Evolutionary conservation across 1,140 invertebrate species (phyloP).

Genomic region (Heliconius eleuchia): DNA sequence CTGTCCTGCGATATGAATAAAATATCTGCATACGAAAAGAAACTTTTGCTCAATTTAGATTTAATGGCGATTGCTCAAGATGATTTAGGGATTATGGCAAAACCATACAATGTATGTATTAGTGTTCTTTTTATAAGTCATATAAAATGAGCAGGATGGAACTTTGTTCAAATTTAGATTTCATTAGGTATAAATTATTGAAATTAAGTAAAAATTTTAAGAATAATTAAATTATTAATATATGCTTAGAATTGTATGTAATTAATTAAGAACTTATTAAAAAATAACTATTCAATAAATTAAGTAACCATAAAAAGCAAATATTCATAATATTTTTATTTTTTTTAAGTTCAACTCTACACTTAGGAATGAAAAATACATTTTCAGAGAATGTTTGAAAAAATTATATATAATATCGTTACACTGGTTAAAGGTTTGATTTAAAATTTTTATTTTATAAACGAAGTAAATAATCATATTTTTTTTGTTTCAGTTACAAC

Average conservation of each 20-base stretch:
- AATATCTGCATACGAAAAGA: conserved; percentile 86
- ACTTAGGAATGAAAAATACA: too few species aligned
- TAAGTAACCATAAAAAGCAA: too few species aligned
- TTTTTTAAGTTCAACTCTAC: too few species aligned
- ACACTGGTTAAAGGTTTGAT: background rate
- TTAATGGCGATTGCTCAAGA: conserved; percentile 93
- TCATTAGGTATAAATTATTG: too few species aligned
- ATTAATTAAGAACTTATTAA: too few species aligned
- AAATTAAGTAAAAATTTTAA: too few species aligned
- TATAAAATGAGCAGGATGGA: background rate
- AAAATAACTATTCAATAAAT: too few species aligned
- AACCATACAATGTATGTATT: conserved; percentile 54
- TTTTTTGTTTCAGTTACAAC: conserved; percentile 42
- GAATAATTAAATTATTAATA: too few species aligned
- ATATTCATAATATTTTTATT: too few species aligned
- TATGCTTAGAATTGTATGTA: too few species aligned
- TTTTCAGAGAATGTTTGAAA: background rate
- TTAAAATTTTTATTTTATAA: background rate
- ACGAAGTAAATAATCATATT: background rate
- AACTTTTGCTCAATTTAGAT: conserved; percentile 89
- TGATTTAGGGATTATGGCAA: conserved; percentile 84
- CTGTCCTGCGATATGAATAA: conserved; percentile 92
- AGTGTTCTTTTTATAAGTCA: background rate
- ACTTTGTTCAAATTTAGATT: too few species aligned
- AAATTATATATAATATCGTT: too few species aligned